Base-by-base conservation (phyloP, 1,140 invertebrate species). In the Asbolus verrucosus region DNA sequence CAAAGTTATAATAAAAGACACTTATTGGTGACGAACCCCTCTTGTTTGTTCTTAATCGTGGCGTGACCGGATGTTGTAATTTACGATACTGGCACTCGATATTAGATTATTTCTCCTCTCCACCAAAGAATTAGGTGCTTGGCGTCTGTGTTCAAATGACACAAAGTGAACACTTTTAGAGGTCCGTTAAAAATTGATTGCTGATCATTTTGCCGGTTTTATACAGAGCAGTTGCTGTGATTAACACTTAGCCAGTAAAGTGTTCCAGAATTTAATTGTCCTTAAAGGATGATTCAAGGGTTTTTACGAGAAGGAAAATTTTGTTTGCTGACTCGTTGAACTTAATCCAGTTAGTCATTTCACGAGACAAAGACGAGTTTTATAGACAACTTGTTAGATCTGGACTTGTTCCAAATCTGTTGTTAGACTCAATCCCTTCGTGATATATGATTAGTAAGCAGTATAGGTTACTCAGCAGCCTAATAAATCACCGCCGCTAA, bases 1-100 rank as follows among this genome's bases (percentile, higher is more conserved):
- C 11, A 6, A 54, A 54, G 11, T 54, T 13, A n/a, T 54, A 27
- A 54, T 54, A 54, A 54, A 54, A 54, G 11, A n/a, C 18, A 54
- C 18, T 54, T 54, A 14, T 54, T 54, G 24, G 46, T 54, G 11
- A 50, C 6, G 15, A 50, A 50, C 18, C 43, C 18, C 18, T 15
- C 36, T 62, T 62, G 30, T 62, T 16, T 62, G 39, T 41, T 41
- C 8, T 41, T 63, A 63, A 63, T 63, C 61, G 21, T 63, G 16
- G 18, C 33, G 39, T 63, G 61, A 63, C 61, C 61, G 61, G 61
- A 63, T 63, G 61, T 63, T 41, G 38, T 41, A 63, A 63, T 63
- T 41, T 63, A 63, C 36, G 16, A 39, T 36, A 62, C 33, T 39
- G 39, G 31, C 33, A 63, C 61, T 16, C 61, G 39, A 63, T 63